These are phyloP conservation scores for Colius striatus DNA, from an alignment of 2,113 vertebrate genomes.

Conservation along the genomic window DNA sequence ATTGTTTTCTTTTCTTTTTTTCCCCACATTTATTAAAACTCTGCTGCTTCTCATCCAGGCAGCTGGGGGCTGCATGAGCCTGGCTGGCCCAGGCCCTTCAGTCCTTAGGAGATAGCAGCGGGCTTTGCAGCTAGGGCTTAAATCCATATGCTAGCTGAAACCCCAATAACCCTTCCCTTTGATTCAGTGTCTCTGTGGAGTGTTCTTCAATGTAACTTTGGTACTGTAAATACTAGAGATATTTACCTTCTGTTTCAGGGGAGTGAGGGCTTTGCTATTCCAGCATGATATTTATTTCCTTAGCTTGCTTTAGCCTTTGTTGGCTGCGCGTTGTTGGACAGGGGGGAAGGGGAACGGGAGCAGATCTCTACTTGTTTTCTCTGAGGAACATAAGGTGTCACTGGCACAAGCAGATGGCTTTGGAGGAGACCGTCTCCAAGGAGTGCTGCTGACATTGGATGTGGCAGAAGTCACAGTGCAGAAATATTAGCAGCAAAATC, in stretches of 20 bases:
- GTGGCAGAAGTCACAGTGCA: background rate
- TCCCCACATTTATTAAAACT: background rate
- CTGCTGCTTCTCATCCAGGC: background rate
- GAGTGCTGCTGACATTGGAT: background rate
- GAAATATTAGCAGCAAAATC: background rate
- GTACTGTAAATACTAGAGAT: constrained; percentile 55
- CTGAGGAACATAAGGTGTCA: background rate
- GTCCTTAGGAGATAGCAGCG: background rate
- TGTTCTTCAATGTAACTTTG: background rate
- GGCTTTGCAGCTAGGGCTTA: background rate
- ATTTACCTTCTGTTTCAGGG: constrained; percentile 52
- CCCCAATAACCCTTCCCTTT: background rate
- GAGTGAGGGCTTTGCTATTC: constrained; percentile 21
- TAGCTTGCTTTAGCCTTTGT: constrained; percentile 15
- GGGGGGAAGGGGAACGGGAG: background rate
- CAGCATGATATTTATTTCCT: constrained; percentile 35
- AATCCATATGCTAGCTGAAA: background rate
- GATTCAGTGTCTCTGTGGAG: background rate
- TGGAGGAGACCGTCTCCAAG: constrained; percentile 8
- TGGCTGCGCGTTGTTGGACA: background rate
- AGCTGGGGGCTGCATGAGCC: background rate
- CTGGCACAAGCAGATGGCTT: background rate
- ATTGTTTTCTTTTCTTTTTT: background rate
- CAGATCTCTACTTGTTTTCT: background rate
- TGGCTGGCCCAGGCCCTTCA: background rate